Conservation (phyloP, 92 coral and sea anemone genomes). For the Phenganax stokvisi region DNA sequence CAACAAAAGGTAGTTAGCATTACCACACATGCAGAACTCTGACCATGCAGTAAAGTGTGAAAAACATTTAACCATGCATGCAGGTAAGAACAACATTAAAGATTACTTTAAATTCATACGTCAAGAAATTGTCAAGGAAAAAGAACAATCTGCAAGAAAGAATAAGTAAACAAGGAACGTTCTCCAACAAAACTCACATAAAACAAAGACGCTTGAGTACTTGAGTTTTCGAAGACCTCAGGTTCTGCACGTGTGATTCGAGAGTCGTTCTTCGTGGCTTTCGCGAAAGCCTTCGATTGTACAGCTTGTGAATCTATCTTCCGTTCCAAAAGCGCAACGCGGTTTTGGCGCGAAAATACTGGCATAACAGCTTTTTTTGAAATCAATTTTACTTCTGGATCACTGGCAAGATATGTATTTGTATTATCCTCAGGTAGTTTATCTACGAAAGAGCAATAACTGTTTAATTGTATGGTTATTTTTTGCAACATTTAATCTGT, state of each 20-base stretch:
- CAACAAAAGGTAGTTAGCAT: no score
- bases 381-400: background rate
- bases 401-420: background rate
- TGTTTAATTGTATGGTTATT: background rate
- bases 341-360: conserved; percentile 16
- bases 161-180: no score
- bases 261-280: background rate
- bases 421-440: background rate
- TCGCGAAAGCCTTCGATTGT: conserved; percentile 1
- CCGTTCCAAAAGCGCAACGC: conserved; percentile 19
- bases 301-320: conserved; percentile 30
- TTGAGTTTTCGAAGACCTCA: background rate
- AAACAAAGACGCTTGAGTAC: background rate
- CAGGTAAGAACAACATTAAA: no score
- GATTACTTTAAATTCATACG: no score
- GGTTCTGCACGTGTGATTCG: background rate
- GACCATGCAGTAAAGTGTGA: no score
- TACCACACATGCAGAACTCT: no score
- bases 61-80: no score
- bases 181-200: background rate
- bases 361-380: background rate
- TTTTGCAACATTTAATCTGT: no score
- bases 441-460: background rate
- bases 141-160: no score
- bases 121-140: no score